Percentiles rank a stretch among this genome's conserved stretches.
Conservation (phyloP, 2,888 invertebrate genomes). For the Agapetus fuscipes region DNA sequence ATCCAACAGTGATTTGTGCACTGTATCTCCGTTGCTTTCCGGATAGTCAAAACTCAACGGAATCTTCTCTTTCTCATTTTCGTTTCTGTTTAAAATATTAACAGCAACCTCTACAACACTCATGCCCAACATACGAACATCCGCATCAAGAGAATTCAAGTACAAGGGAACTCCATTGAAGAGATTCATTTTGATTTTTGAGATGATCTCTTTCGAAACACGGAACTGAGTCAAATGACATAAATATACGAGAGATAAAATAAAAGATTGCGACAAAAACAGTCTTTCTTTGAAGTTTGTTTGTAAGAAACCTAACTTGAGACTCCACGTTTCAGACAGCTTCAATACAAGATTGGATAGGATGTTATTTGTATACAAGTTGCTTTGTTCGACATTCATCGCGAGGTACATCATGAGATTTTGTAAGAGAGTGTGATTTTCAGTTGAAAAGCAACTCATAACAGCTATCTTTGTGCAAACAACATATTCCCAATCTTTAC, state of each 20-base stretch:
- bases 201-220: slow-evolving; percentile 28
- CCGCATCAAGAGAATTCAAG: slow-evolving; percentile 51
- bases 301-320: slow-evolving; percentile 51
- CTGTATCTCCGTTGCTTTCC: slow-evolving; percentile 34
- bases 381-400: slow-evolving; percentile 29
- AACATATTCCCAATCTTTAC: slow-evolving; percentile 56
- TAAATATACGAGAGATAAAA: slow-evolving; percentile 46
- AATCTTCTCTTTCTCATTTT: slow-evolving; percentile 33
- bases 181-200: slow-evolving; percentile 41
- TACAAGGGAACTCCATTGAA: slow-evolving; percentile 60
- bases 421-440: slow-evolving; percentile 40
- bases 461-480: slow-evolving; percentile 53
- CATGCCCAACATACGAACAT: slow-evolving; percentile 63
- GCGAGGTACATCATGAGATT: slow-evolving; percentile 55
- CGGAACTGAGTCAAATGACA: slow-evolving; percentile 29
- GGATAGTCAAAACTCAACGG: slow-evolving; percentile 58
- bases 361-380: slow-evolving; percentile 29
- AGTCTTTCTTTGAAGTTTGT: slow-evolving; percentile 60
- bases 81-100: slow-evolving; percentile 34
- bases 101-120: slow-evolving; percentile 57
- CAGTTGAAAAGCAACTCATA: slow-evolving; percentile 39
- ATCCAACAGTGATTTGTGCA: slow-evolving; percentile 40
- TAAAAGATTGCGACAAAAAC: slow-evolving; percentile 56
- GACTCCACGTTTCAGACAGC: slow-evolving; percentile 58
- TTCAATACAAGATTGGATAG: slow-evolving; percentile 41